Conservation (phyloP, 2,797 vertebrate genomes). For the Pipistrellus pygmaeus region DNA sequence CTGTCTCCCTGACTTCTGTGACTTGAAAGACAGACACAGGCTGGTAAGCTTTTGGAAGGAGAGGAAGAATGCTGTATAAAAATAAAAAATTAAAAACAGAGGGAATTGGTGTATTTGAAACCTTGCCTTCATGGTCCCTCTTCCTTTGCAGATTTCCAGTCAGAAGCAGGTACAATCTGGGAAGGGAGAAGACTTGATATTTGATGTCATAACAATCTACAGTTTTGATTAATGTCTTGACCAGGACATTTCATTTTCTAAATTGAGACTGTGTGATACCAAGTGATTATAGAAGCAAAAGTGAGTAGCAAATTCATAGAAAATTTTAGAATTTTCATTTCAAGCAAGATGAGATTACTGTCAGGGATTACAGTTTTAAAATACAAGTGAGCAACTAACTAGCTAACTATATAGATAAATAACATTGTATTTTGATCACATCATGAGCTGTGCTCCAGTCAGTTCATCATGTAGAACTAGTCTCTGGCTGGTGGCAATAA, state of each 20-base stretch:
- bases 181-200: not conserved
- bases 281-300: not conserved
- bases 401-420: not conserved
- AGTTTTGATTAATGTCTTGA: not conserved
- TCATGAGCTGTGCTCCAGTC: not conserved
- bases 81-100: not conserved
- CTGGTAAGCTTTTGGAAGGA: not conserved
- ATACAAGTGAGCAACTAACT: not conserved
- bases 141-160: not conserved
- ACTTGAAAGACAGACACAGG: not conserved
- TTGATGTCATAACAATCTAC: not conserved
- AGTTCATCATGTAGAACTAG: not conserved
- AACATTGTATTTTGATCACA: not conserved
- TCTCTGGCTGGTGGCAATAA: not conserved
- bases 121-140: not conserved
- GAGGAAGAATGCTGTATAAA: not conserved
- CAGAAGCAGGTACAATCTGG: not conserved
- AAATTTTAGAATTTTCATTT: not conserved
- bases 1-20: not conserved
- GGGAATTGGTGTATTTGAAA: not conserved
- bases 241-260: not conserved
- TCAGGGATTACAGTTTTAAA: not conserved
- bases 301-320: not conserved
- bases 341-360: not conserved
- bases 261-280: not conserved